Base-by-base conservation (phyloP, 2,888 invertebrate species). In the Meliscaeva auricollis region DNA sequence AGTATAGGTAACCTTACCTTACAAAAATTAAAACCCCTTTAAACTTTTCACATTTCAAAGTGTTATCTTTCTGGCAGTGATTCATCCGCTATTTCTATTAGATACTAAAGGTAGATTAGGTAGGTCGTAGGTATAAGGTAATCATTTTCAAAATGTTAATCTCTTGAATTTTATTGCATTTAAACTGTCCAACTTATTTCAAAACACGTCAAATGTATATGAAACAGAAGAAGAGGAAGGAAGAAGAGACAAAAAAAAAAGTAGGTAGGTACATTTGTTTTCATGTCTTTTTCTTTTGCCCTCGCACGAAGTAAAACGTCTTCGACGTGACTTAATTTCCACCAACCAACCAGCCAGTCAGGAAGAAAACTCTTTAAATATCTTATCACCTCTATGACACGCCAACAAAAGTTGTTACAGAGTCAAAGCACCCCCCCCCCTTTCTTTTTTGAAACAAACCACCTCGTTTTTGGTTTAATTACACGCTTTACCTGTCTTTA, bases 361-460 rank as follows among this genome's bases (percentile, higher is more conserved):
- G 44, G 44, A 56, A 44, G n/a, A n/a, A 50, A 66, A 50, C 66
- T 66, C 66, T 69, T 72, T 73, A 41, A 83, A 83, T 83, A 79
- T 79, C 69, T 84, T 79, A 84, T 84, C 79, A 66, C 74, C 69
- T 70, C 48, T 15, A 64, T 64, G 69, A 74, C 83, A 79, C 74
- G 62, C 79, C 74, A 84, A 84, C 64, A 60, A 46, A 58, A 58
- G 58, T 58, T 58, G 32, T 56, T n/a, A n/a, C n/a, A n/a, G n/a
- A n/a, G n/a, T n/a, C n/a, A n/a, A n/a, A n/a, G n/a, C n/a, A n/a
- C n/a, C n/a, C n/a, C n/a, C n/a, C n/a, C n/a, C n/a, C n/a, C n/a
- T 35, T 26, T 32, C 9, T 20, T 50, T n/a, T 41, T 50, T 26
- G 22, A 30, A 62, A 69, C 30, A 54, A 68, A 35, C 48, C 44